Conservation (phyloP, 64 coral and sea anemone species). For the Orbicella faveolata region DNA sequence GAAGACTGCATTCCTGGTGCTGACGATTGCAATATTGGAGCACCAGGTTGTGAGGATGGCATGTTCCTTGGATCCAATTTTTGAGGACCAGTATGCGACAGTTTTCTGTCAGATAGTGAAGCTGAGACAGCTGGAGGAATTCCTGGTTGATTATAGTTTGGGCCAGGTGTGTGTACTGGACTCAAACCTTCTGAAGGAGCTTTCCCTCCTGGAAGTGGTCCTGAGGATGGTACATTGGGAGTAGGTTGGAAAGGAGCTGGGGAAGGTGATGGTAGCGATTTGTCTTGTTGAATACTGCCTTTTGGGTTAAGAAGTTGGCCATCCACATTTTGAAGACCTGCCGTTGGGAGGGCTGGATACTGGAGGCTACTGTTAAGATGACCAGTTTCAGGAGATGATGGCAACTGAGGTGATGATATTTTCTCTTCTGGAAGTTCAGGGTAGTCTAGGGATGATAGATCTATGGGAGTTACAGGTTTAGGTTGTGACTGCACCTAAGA, state of each 20-base stretch:
- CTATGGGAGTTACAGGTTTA: neutral
- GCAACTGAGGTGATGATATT: neutral
- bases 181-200: neutral
- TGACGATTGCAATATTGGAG: neutral
- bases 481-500: conserved; percentile 11
- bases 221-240: neutral
- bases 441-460: conserved; percentile 40
- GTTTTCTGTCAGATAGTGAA: neutral
- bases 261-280: neutral
- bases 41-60: neutral
- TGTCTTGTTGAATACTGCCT: neutral
- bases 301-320: conserved; percentile 8
- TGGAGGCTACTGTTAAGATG: neutral
- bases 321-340: neutral
- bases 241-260: neutral
- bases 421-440: conserved; percentile 61
- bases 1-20: neutral
- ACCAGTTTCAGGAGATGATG: neutral
- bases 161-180: neutral
- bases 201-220: neutral
- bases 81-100: neutral
- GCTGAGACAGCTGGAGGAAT: neutral
- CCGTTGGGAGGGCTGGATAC: neutral
- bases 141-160: neutral
- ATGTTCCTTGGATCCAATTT: neutral